Base-by-base conservation (phyloP, 2,113 vertebrate genomes). In the Hydrochoerus hydrochaeris region DNA sequence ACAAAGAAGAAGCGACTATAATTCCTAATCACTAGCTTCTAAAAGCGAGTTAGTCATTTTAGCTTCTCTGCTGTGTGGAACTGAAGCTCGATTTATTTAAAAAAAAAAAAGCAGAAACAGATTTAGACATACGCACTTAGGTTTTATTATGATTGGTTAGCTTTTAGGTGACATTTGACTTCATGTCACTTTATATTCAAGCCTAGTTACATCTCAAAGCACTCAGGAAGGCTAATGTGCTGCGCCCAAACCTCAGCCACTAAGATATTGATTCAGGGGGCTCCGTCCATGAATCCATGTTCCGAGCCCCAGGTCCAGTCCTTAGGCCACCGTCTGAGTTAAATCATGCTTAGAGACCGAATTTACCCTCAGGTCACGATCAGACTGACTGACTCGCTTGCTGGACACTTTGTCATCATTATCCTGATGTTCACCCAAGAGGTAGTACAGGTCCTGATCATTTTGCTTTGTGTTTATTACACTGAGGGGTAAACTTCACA, bases 1-100 rank as follows among this genome's bases (percentile, higher is more conserved):
- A 57, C 44, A 85, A 82, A 86, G 85, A 30, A 41, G 57, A 82
- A 90, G 17, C 14, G 54, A 83, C 52, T 46, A n/a, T 46, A 46
- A 84, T 46, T 84, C 80, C 20, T 63, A 77, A 95, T 75, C 38
- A 57, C 12, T 71, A 3, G 57, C 24, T 77, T 96, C 95, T 69
- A 85, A 96, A 96, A 77, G 6, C 24, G 94, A 91, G 3, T 80
- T 46, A 60, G 26, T 88, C 85, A 85, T 94, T 91, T 94, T 44
- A 71, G 32, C 19, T 87, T 46, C 22, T 90, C 49, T 87, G 82
- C 41, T 88, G 7, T 8, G 35, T 85, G 35, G 7, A 90, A 92
- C 12, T 54, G 20, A 90, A 96, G 38, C 24, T 90, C 77, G 17
- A 5, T 38, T 69, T 63, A 84, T 32, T 11, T 52, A 82, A 93